Evolutionary conservation across 2,888 invertebrate species (phyloP).

Genomic region (Aphidius colemani): DNA sequence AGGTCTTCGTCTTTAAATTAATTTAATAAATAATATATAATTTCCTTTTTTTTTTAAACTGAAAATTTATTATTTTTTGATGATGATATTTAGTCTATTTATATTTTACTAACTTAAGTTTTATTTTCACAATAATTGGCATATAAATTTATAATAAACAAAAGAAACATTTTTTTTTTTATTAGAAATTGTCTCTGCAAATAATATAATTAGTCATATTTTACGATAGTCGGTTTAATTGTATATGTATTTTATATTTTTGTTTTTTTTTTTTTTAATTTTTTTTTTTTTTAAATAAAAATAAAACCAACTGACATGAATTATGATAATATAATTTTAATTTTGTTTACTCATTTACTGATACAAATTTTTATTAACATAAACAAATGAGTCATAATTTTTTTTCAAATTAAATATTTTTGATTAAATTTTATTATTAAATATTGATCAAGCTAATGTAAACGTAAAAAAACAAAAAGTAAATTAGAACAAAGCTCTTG

Average conservation of each 20-base stretch:
- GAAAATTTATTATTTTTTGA: conserved; percentile 21
- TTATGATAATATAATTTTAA: neutral
- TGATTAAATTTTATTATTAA: too few species aligned
- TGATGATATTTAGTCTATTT: conserved; percentile 31
- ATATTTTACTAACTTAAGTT: conserved; percentile 34
- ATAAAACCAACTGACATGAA: conserved; percentile 27
- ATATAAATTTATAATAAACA: conserved; percentile 1
- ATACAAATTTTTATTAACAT: neutral
- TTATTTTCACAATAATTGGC: neutral
- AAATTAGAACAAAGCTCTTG: neutral
- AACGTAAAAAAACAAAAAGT: too few species aligned
- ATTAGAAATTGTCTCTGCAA: conserved; percentile 9
- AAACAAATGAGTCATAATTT: too few species aligned
- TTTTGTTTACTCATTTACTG: neutral
- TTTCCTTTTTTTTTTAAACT: conserved; percentile 19
- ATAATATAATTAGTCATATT: conserved; percentile 30
- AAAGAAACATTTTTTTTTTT: neutral
- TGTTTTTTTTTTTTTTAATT: conserved; percentile 27
- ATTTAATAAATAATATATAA: conserved; percentile 22
- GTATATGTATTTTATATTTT: conserved; percentile 33
- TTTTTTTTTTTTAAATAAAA: conserved; percentile 20
- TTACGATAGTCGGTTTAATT: conserved; percentile 32
- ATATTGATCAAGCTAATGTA: too few species aligned
- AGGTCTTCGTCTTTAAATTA: conserved; percentile 74
- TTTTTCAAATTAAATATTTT: too few species aligned